A percentile compares a stretch with the other conserved stretches of the same genome.
Evolutionary conservation across 2,888 invertebrate genomes (phyloP).

Genomic region (Tiliacea citrago): DNA sequence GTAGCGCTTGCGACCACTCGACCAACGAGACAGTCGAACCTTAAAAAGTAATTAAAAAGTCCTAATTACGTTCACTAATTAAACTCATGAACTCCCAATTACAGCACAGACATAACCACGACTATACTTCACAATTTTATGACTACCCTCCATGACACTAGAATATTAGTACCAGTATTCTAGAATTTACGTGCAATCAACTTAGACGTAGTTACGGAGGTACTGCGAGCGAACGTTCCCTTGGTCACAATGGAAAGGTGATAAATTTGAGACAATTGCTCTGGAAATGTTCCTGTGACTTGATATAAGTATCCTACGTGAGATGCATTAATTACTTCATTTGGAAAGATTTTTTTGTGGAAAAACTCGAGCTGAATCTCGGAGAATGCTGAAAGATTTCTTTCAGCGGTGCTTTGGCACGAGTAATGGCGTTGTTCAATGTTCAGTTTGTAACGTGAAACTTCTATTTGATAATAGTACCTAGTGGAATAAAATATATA

Average conservation of each 20-base stretch:
- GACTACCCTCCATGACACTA: slow-evolving; percentile 36
- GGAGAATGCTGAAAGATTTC: slow-evolving; percentile 27
- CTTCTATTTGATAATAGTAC: background rate
- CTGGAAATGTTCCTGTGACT: slow-evolving; percentile 67
- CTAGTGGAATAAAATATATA: background rate
- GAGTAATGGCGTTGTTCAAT: slow-evolving; percentile 14
- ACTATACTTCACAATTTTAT: slow-evolving; percentile 50
- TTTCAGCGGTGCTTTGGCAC: slow-evolving; percentile 12
- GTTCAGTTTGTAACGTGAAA: slow-evolving; percentile 2
- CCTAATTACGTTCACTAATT: slow-evolving; percentile 32
- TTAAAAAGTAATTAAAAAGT: background rate
- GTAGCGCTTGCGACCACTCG: background rate
- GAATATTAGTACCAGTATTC: slow-evolving; percentile 53
- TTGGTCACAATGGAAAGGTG: slow-evolving; percentile 65
- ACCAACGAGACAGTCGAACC: background rate
- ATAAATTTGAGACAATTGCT: slow-evolving; percentile 76
- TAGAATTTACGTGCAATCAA: slow-evolving; percentile 67
- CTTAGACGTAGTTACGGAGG: slow-evolving; percentile 47
- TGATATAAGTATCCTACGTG: slow-evolving; percentile 74
- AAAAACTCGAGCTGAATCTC: slow-evolving; percentile 20
- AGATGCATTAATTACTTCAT: slow-evolving; percentile 66
- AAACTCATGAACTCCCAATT: slow-evolving; percentile 29
- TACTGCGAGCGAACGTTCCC: slow-evolving; percentile 50
- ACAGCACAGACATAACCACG: slow-evolving; percentile 23
- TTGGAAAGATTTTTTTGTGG: slow-evolving; percentile 55